Evolutionary conservation across 2,888 invertebrate genomes (phyloP).

Genomic region (Frankliniella fusca): DNA sequence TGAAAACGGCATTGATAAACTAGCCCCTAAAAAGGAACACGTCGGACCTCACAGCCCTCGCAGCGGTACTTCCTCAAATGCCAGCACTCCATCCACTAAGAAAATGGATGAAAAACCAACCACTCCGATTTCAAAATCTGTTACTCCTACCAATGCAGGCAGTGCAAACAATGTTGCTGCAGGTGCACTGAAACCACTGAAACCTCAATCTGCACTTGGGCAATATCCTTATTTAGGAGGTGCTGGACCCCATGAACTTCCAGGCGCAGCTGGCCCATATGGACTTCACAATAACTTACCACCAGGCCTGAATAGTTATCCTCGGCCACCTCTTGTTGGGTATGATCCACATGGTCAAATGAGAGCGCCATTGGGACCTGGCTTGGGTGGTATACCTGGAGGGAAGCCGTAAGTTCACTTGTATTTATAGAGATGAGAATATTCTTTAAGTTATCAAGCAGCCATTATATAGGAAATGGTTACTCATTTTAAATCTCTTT

Average conservation of each 20-base stretch:
- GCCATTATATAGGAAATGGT: not conserved
- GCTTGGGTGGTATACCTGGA: slow-evolving; percentile 57
- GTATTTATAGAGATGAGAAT: not conserved
- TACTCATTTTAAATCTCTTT: slow-evolving; percentile 31
- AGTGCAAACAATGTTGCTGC: slow-evolving; percentile 54
- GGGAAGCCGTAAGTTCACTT: slow-evolving; percentile 76
- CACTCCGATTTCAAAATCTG: slow-evolving; percentile 86
- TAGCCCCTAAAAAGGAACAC: slow-evolving; percentile 71
- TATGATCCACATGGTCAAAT: slow-evolving; percentile 65
- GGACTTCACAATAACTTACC: slow-evolving; percentile 63
- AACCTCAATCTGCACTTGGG: slow-evolving; percentile 51
- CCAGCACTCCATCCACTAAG: slow-evolving; percentile 84
- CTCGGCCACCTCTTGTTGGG: slow-evolving; percentile 59
- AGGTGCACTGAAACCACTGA: slow-evolving; percentile 54
- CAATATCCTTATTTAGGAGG: slow-evolving; percentile 53
- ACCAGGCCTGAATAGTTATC: slow-evolving; percentile 61
- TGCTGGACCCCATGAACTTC: slow-evolving; percentile 58
- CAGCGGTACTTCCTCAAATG: slow-evolving; percentile 84
- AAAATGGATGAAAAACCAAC: slow-evolving; percentile 84
- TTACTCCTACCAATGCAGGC: slow-evolving; percentile 70
- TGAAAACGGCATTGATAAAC: slow-evolving; percentile 79
- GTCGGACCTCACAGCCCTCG: slow-evolving; percentile 63
- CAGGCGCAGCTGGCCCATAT: slow-evolving; percentile 53
- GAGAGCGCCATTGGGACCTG: slow-evolving; percentile 60
- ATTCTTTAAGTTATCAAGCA: not conserved